phyloP scores from a whole-genome alignment of 2,797 vertebrate species.

The Philypnodon macrostomus region DNA sequence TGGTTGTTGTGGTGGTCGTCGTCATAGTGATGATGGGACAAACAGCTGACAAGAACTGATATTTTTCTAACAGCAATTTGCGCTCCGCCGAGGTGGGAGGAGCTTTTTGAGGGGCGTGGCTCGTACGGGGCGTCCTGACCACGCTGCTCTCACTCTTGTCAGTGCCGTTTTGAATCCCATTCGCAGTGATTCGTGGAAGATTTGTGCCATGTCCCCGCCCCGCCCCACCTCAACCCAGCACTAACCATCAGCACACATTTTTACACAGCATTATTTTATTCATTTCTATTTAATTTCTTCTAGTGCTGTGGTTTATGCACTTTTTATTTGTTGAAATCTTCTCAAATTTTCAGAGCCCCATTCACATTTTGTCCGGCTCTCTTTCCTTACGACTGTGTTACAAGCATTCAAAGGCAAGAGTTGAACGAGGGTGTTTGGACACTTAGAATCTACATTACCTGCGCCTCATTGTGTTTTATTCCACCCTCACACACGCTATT shows the following conservation, averaged over 20 bases:
- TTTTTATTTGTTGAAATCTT: constrained; percentile 45
- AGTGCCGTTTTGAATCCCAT: constrained; percentile 16
- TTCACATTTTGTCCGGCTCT: background rate
- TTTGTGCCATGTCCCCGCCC: constrained; percentile 39
- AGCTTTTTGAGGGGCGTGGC: background rate
- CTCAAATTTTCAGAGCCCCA: constrained; percentile 30
- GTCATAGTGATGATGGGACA: constrained; percentile 6
- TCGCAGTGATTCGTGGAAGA: constrained; percentile 33
- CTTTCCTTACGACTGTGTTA: background rate
- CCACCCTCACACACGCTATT: constrained; percentile 24
- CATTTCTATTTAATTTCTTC: constrained; percentile 17
- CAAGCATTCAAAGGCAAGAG: constrained; percentile 3
- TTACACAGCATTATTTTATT: constrained; percentile 17
- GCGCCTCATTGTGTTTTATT: constrained; percentile 31
- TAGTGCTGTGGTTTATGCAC: constrained; percentile 54
- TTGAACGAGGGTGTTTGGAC: constrained; percentile 1
- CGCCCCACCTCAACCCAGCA: constrained; percentile 7
- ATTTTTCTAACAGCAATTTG: background rate
- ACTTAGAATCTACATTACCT: constrained; percentile 12
- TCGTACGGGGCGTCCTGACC: constrained; percentile 17
- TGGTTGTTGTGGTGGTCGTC: constrained; percentile 12
- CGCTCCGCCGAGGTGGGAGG: background rate
- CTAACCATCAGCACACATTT: constrained; percentile 20
- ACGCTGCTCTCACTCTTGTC: constrained; percentile 7
- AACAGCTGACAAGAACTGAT: constrained; percentile 30